Evolutionary conservation across 2,113 vertebrate genomes (phyloP).

Genomic region (human): DNA sequence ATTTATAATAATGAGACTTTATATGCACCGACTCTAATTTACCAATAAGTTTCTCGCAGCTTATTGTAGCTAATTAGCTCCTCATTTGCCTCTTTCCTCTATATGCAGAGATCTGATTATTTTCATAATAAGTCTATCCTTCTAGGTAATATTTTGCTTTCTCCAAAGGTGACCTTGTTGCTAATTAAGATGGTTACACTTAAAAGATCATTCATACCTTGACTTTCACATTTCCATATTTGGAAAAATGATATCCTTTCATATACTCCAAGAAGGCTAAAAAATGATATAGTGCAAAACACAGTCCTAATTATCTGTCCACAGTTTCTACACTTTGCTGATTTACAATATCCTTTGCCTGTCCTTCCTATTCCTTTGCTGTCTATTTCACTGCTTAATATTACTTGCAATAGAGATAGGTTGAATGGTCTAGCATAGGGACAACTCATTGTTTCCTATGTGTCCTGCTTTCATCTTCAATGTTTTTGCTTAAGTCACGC

Average conservation of each 20-base stretch:
- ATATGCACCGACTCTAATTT: background rate
- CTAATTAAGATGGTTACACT: conserved; percentile 64
- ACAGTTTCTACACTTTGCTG: conserved; percentile 18
- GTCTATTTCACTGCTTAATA: background rate
- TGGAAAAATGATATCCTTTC: conserved; percentile 63
- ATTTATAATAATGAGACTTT: conserved; percentile 33
- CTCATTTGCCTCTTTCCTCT: background rate
- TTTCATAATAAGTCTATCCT: conserved; percentile 57
- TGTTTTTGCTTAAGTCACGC: background rate
- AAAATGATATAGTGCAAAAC: conserved; percentile 23
- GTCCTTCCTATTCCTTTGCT: background rate
- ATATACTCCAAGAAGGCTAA: conserved; percentile 54
- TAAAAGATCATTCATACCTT: conserved; percentile 61
- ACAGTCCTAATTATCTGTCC: conserved; percentile 55
- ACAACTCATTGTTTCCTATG: background rate
- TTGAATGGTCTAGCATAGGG: background rate
- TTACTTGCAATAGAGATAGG: background rate
- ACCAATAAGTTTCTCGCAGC: conserved; percentile 11
- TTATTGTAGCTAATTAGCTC: conserved; percentile 49
- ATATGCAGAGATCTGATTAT: conserved; percentile 8
- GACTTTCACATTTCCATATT: conserved; percentile 56
- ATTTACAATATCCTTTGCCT: conserved; percentile 37
- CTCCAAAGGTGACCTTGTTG: conserved; percentile 63
- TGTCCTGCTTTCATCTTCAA: background rate
- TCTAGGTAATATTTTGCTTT: conserved; percentile 39